phyloP scores from a whole-genome alignment of 2,113 vertebrate genomes.

The Nibea coibor region DNA sequence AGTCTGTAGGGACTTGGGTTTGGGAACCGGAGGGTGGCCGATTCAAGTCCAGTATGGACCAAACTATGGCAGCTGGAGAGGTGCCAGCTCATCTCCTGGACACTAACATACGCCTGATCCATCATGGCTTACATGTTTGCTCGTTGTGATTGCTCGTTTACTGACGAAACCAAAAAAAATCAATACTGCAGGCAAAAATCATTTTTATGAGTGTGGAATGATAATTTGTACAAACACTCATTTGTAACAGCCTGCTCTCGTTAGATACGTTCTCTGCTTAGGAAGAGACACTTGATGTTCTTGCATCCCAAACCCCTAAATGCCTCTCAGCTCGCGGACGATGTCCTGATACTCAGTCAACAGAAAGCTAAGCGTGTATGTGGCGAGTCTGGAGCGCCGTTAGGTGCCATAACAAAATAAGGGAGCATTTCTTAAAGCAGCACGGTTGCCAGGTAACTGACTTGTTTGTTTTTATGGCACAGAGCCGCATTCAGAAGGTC shows the following conservation, averaged over 20 bases:
- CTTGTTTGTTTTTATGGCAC: neutral
- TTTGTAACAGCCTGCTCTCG: neutral
- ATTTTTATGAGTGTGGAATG: neutral
- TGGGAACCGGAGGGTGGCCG: no score
- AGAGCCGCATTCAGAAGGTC: neutral
- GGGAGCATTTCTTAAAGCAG: neutral
- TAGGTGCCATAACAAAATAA: neutral
- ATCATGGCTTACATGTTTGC: neutral
- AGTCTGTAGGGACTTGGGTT: no score
- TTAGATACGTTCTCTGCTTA: no score
- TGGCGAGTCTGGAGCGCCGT: neutral
- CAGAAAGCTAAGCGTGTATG: neutral
- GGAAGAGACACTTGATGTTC: neutral
- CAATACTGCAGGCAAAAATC: neutral
- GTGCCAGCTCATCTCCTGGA: no score
- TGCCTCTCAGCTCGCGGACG: neutral
- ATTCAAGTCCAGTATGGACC: no score
- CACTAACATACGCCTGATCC: neutral
- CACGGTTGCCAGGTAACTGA: slow-evolving; percentile 37
- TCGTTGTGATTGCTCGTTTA: neutral
- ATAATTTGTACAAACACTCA: no score
- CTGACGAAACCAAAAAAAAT: neutral
- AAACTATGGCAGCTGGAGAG: no score
- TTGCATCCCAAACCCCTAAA: neutral
- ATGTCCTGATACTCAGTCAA: neutral